Evolutionary conservation across 2,113 vertebrate genomes (phyloP).

Genomic region (Gallinago jamesoni): DNA sequence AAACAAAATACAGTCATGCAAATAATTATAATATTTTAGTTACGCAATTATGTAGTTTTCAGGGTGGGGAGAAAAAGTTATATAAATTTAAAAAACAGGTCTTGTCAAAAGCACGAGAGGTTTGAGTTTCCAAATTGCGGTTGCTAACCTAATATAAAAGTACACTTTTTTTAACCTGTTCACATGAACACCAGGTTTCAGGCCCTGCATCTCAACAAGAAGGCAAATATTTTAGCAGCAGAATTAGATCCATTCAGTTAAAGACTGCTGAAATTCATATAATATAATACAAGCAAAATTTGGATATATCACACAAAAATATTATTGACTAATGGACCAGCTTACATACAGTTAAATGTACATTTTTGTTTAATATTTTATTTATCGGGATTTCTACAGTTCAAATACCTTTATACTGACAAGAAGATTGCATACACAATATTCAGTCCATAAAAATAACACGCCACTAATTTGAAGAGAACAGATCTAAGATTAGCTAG

Average conservation of each 20-base stretch:
- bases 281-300: not conserved
- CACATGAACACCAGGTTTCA: not conserved
- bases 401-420: not conserved
- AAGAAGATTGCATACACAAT: not conserved
- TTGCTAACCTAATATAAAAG: not conserved
- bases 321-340: not conserved
- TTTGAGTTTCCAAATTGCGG: not conserved
- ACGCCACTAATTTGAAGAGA: not conserved
- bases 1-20: not conserved
- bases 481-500: not conserved
- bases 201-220: not conserved
- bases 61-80: fast-evolving
- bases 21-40: not conserved
- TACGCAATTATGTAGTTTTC: not conserved
- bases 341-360: not conserved
- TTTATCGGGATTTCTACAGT: not conserved
- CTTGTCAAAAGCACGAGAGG: not conserved
- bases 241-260: not conserved
- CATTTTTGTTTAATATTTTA: not conserved
- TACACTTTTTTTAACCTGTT: not conserved
- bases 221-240: not conserved
- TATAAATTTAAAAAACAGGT: not conserved
- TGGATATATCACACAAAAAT: not conserved
- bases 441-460: not conserved
- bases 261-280: not conserved